phyloP scores from a whole-genome alignment of 2,797 vertebrate species.

The Helarctos malayanus region DNA sequence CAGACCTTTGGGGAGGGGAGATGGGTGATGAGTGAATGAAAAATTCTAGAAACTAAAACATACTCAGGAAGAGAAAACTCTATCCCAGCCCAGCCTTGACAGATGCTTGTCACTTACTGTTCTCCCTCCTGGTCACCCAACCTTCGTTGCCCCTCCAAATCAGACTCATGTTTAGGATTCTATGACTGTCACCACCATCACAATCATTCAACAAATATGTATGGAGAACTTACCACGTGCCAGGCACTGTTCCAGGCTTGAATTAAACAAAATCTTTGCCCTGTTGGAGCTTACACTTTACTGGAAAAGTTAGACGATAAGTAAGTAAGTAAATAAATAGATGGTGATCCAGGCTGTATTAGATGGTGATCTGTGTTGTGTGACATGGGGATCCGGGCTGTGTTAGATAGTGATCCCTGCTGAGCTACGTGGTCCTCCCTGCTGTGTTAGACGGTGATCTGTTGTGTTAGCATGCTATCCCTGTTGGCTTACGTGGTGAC shows the following conservation, averaged over 20 bases:
- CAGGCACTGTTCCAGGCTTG: background rate
- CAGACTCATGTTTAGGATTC: background rate
- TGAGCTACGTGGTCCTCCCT: background rate
- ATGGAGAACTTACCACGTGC: background rate
- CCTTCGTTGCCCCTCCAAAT: background rate
- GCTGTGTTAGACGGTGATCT: too few relatives aligned
- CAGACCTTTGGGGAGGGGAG: background rate
- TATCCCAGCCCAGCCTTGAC: background rate
- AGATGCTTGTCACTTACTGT: background rate
- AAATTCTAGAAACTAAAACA: conserved; percentile 45
- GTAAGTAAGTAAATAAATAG: background rate
- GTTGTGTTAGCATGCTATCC: background rate
- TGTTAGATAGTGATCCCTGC: background rate
- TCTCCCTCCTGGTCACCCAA: background rate
- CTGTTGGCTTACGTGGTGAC: too few relatives aligned
- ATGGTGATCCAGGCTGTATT: background rate
- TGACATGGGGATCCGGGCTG: too few relatives aligned
- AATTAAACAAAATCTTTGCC: background rate
- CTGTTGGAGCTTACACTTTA: background rate
- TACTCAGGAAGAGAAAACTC: background rate
- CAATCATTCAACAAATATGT: background rate
- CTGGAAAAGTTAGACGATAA: background rate
- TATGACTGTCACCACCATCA: background rate
- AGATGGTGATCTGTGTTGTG: background rate
- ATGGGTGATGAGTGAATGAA: background rate